phyloP scores from a whole-genome alignment of 1,140 invertebrate species.

The Drosophila subobscura region DNA sequence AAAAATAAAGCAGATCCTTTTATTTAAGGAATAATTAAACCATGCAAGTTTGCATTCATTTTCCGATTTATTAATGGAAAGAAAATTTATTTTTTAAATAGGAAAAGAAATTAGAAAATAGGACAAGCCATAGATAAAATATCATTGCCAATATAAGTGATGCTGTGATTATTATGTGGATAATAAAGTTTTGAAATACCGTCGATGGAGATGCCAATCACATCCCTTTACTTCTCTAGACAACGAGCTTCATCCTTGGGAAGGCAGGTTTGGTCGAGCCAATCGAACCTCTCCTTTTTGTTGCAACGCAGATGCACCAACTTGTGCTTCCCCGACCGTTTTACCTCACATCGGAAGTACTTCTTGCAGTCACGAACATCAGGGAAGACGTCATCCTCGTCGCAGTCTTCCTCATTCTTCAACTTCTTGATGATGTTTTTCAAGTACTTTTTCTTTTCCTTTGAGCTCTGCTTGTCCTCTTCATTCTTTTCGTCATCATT shows the following conservation, averaged over 20 bases:
- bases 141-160: constrained; percentile 64
- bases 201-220: constrained; percentile 3
- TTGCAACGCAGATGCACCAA: constrained; percentile 58
- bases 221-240: constrained; percentile 43
- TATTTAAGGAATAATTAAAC: too few species aligned
- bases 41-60: constrained; percentile 10
- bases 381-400: constrained; percentile 69
- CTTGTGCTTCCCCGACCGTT: constrained; percentile 65
- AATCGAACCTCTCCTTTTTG: constrained; percentile 68
- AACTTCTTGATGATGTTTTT: constrained; percentile 71
- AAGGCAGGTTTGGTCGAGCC: constrained; percentile 34
- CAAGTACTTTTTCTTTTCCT: constrained; percentile 60
- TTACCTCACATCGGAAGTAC: constrained; percentile 70
- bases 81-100: constrained; percentile 24
- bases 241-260: constrained; percentile 55
- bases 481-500: constrained; percentile 44
- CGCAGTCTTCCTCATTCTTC: constrained; percentile 68
- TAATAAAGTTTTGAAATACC: constrained; percentile 21
- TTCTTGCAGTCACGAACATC: constrained; percentile 73
- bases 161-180: constrained; percentile 47
- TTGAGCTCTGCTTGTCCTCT: constrained; percentile 60
- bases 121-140: constrained; percentile 27
- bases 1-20: too few species aligned
- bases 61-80: constrained; percentile 24
- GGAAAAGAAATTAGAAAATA: constrained; percentile 64